phyloP scores from a whole-genome alignment of 2,113 vertebrate genomes.

The Mobula birostris region DNA sequence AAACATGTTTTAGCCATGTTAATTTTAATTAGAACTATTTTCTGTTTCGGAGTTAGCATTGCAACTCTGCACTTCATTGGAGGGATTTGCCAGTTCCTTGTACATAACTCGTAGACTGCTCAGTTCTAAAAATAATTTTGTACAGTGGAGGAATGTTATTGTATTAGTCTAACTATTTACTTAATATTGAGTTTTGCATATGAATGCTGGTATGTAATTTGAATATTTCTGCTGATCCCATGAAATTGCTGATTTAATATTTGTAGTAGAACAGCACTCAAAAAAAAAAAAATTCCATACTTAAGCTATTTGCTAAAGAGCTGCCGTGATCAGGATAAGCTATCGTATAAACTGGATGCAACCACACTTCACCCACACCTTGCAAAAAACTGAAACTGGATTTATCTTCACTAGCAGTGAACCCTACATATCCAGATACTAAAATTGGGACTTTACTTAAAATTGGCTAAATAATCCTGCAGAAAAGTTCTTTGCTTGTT shows the following conservation, averaged over 20 bases:
- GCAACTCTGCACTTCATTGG: conserved; percentile 71
- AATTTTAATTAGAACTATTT: conserved; percentile 62
- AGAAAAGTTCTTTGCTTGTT: conserved; percentile 28
- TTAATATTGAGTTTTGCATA: conserved; percentile 69
- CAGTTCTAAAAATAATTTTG: conserved; percentile 82
- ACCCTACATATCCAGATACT: conserved; percentile 23
- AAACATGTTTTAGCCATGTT: conserved; percentile 60
- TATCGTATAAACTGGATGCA: conserved; percentile 47
- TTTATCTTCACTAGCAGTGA: conserved; percentile 42
- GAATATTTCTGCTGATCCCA: conserved; percentile 60
- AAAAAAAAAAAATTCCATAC: conserved; percentile 51
- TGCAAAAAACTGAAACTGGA: conserved; percentile 26
- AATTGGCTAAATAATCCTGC: conserved; percentile 15
- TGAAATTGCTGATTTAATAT: conserved; percentile 63
- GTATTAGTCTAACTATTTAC: conserved; percentile 76
- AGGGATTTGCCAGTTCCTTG: conserved; percentile 71
- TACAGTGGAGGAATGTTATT: conserved; percentile 87
- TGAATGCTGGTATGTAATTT: conserved; percentile 66
- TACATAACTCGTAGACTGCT: conserved; percentile 82
- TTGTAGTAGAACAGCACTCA: conserved; percentile 62
- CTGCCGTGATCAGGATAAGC: conserved; percentile 49
- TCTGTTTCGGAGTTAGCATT: conserved; percentile 62
- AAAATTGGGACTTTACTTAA: conserved; percentile 19
- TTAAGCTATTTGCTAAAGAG: conserved; percentile 51
- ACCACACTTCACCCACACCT: conserved; percentile 39